phyloP scores from a whole-genome alignment of 2,113 vertebrate species.

The Melanerpes aurifrons region DNA sequence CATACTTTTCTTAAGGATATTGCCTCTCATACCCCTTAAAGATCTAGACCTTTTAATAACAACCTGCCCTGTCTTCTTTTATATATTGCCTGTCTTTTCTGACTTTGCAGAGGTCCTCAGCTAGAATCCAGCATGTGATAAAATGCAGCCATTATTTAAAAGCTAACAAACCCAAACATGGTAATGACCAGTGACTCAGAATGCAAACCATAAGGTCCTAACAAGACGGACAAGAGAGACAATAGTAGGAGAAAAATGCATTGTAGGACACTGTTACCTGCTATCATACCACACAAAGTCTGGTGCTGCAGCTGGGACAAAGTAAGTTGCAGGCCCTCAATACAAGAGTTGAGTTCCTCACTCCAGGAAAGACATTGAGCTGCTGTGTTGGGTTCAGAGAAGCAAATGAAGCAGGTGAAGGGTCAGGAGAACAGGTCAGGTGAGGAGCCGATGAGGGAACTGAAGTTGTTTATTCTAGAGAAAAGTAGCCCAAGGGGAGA shows the following conservation, averaged over 20 bases:
- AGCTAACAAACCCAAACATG: not conserved
- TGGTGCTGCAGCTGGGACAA: not conserved
- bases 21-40: rapidly evolving
- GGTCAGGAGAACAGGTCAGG: too few relatives aligned
- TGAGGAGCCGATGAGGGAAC: too few relatives aligned
- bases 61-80: not conserved
- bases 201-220: not conserved
- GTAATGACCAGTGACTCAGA: not conserved
- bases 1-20: not conserved
- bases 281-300: too few relatives aligned
- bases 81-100: not conserved
- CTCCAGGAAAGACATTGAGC: too few relatives aligned
- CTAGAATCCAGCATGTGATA: not conserved
- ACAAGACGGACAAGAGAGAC: not conserved
- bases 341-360: too few relatives aligned
- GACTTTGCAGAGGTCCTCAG: not conserved
- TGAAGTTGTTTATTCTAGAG: too few relatives aligned
- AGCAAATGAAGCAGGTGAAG: too few relatives aligned
- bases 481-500: too few relatives aligned
- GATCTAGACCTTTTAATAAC: not conserved
- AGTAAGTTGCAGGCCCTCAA: not conserved
- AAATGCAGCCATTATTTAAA: not conserved
- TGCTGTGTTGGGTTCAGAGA: too few relatives aligned
- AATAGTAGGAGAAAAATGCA: not conserved
- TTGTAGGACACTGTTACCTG: not conserved